Base-by-base conservation (phyloP, 2,113 vertebrate species). In the Crotalus tigris region DNA sequence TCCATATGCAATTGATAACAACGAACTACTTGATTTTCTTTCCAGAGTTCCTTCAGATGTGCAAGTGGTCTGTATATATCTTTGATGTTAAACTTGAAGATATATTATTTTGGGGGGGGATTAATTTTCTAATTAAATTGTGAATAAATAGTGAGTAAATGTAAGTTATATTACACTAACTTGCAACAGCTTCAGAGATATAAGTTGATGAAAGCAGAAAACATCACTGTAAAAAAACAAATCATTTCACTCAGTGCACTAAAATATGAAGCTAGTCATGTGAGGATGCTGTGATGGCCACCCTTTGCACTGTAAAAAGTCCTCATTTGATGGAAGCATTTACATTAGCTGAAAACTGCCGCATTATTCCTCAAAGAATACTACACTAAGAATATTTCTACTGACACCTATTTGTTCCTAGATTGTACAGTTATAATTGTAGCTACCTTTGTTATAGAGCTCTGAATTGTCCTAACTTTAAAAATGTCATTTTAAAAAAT, bases 1-100 rank as follows among this genome's bases (percentile, higher is more conserved):
- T 97, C 99, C 99, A 0, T 99, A 99, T 97, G 98, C 98, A 95
- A 99, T 99, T 93, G 99, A 99, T 96, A 99, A 99, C 98, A 99
- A 99, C 1, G 99, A 99, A 97, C 97, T 99, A 93, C 98, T 99
- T 81, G 99, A 99, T 97, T 99, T 99, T 95, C 98, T 99, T 55
- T 99, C 99, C 96, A 98, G 99, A 98, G 98, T 99, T 93, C 99
- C 99, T 96, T 99, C 99, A 64, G 99, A 99, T 94, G 98, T 99
- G 59, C 99, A 99, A 98, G 96, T 99, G 99, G 99, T 99, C 95
- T 95, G 99, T 99, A 94, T 94, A 85, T 95, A 95, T 75, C 51
- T 92, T 93, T 88, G 61, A 4, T 19, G 0, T 94, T 57, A 21
- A 15, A 81, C 88, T 64, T 81, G 33, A 44, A 44, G 33, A 81